Evolutionary conservation across 2,888 invertebrate species (phyloP).

Genomic region (Cephalotes varians): DNA sequence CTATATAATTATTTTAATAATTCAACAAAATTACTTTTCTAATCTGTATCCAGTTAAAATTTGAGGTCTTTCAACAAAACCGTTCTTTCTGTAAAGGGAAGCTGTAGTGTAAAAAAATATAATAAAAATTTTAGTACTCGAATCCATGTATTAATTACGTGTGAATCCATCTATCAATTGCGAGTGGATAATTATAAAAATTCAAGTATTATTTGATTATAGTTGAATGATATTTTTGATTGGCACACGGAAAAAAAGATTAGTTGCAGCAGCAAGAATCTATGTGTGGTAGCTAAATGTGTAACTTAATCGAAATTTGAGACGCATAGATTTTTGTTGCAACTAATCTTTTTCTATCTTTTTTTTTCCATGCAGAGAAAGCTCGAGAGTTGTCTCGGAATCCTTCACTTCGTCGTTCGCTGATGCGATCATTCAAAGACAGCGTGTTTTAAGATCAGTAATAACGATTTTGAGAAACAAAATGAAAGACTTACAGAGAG

Average conservation of each 20-base stretch:
- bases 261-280: too few species aligned
- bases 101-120: background rate
- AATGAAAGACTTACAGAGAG: conserved; percentile 79
- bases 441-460: background rate
- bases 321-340: too few species aligned
- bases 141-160: background rate
- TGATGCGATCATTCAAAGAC: background rate
- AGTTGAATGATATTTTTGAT: background rate
- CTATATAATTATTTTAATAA: too few species aligned
- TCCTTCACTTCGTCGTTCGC: background rate
- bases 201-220: background rate
- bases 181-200: background rate
- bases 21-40: too few species aligned
- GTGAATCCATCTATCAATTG: background rate
- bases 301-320: too few species aligned
- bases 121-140: background rate
- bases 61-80: too few species aligned
- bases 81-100: background rate
- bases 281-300: too few species aligned
- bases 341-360: too few species aligned
- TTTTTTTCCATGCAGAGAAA: too few species aligned
- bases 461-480: background rate
- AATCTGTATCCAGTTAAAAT: too few species aligned
- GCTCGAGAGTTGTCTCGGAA: background rate
- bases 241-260: too few species aligned